phyloP scores from a whole-genome alignment of 2,113 vertebrate genomes.

The Acrocephalus kingi region DNA sequence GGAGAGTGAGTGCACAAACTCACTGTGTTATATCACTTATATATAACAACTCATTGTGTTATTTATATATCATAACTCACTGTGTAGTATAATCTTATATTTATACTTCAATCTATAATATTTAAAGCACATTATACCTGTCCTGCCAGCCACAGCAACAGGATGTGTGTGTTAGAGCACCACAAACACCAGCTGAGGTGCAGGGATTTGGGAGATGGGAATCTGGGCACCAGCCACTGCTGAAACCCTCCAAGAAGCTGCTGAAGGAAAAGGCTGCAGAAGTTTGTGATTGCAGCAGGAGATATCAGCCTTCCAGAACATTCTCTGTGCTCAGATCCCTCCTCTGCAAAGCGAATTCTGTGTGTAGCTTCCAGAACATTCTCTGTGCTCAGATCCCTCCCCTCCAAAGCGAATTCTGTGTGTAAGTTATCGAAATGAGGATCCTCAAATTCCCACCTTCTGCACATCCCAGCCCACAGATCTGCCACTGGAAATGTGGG shows the following conservation, averaged over 20 bases:
- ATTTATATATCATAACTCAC: too few species aligned
- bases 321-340: too few species aligned
- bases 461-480: accelerated
- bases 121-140: neutral
- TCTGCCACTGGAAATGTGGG: neutral
- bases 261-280: neutral
- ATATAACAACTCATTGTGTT: too few species aligned
- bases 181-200: neutral
- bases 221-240: neutral
- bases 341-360: neutral
- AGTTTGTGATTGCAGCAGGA: neutral
- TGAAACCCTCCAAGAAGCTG: neutral
- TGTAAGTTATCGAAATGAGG: neutral
- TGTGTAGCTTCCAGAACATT: neutral
- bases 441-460: too few species aligned
- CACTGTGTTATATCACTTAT: too few species aligned
- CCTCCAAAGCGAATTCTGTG: neutral
- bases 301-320: neutral
- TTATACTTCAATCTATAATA: too few species aligned
- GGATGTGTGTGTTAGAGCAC: accelerated
- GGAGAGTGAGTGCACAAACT: too few species aligned
- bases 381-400: too few species aligned
- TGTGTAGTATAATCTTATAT: too few species aligned
- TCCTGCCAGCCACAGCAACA: neutral
- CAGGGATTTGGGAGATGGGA: neutral